Base-by-base conservation (phyloP, 2,888 invertebrate genomes). In the Melieria picta region DNA sequence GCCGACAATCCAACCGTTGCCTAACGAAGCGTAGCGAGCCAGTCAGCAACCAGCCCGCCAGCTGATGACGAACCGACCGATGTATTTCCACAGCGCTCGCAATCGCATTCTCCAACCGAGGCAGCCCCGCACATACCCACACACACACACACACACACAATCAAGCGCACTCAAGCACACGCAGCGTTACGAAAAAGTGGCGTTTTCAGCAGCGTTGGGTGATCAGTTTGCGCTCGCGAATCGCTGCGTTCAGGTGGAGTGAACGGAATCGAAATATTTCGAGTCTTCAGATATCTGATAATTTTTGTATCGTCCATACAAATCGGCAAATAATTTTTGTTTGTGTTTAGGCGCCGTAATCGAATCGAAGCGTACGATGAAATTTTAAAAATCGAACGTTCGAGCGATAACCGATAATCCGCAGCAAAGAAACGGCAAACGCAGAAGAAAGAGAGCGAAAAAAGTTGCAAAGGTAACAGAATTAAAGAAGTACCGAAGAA, bases 151-250 rank as follows among this genome's bases (percentile, higher is more conserved):
- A 45, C 60, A 45, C 6, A 60, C 45, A 60, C 60, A n/a, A n/a
- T n/a, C 60, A 13, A 30, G 10, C 43, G 43, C 16, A 63, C 43
- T 43, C 52, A 13, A n/a, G 7, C 42, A 42, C 42, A 48, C 7
- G 4, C 64, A 52, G 6, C 16, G 64, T 52, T 52, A 7, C 45
- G 52, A 43, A 50, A 64, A 64, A 64, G 13, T 5, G 48, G 7
- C 56, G 56, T 16, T 6, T 4, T 11, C 7, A 16, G n/a, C 3
- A 47, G 10, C 45, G 60, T 69, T 45, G 47, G 42, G 58, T 72
- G 76, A 76, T 77, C 76, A 78, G 78, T 78, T 72, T 76, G 69
- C 75, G 76, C 75, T 76, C 77, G 76, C 76, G 76, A 77, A 75
- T 79, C 74, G 75, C 71, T 73, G 74, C 69, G 77, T 79, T 75